phyloP scores from a whole-genome alignment of 2,113 vertebrate genomes.

The Turdus rufiventris region DNA sequence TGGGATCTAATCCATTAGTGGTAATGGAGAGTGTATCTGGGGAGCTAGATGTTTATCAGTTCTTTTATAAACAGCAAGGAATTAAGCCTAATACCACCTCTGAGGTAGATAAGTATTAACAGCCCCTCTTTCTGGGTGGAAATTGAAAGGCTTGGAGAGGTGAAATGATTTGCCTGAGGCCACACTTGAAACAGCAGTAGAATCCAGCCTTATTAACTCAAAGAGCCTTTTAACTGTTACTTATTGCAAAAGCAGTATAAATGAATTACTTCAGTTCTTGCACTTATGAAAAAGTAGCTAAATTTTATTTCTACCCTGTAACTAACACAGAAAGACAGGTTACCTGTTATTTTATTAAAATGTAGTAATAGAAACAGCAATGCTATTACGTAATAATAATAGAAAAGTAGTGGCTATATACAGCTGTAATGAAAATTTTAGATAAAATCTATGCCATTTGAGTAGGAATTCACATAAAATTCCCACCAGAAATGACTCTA shows the following conservation, averaged over 20 bases:
- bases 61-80: background rate
- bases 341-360: background rate
- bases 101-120: background rate
- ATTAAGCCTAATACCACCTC: constrained; percentile 14
- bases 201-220: background rate
- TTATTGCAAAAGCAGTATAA: background rate
- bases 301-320: background rate
- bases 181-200: background rate
- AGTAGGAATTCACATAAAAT: background rate
- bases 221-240: background rate
- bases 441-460: background rate
- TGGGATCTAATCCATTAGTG: constrained; percentile 18
- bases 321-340: background rate
- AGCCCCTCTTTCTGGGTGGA: background rate
- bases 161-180: constrained; percentile 16
- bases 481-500: background rate
- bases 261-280: background rate
- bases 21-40: background rate
- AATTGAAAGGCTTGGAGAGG: background rate
- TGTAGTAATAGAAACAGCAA: background rate
- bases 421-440: background rate
- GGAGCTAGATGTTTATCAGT: constrained; percentile 25
- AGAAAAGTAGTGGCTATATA: background rate
- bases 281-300: background rate
- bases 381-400: background rate